Evolutionary conservation across 2,888 invertebrate species (phyloP).

Genomic region (Pharmacophagus antenor): DNA sequence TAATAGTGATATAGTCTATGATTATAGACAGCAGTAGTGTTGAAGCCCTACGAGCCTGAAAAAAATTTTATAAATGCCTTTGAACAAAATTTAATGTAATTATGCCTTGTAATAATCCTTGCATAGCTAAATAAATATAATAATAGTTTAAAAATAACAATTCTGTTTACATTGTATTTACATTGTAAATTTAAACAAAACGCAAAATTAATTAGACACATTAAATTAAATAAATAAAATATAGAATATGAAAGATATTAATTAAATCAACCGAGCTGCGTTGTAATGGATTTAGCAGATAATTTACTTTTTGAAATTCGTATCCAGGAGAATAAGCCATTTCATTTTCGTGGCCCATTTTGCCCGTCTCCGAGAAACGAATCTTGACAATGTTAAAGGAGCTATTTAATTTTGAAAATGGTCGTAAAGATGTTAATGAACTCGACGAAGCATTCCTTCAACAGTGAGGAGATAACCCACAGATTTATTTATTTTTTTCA

Average conservation of each 20-base stretch:
- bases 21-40: too few species aligned
- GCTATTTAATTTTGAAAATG: constrained; percentile 27
- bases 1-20: too few species aligned
- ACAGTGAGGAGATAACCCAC: background rate
- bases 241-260: background rate
- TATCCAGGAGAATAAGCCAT: constrained; percentile 22
- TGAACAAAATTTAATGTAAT: too few species aligned
- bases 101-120: too few species aligned
- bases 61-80: too few species aligned
- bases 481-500: background rate
- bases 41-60: too few species aligned
- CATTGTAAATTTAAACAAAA: too few species aligned
- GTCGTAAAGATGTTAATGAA: constrained; percentile 18
- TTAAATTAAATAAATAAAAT: background rate
- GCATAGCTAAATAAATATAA: too few species aligned
- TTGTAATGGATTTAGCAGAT: constrained; percentile 22
- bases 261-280: constrained; percentile 19
- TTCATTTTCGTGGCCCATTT: constrained; percentile 27
- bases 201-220: background rate
- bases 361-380: constrained; percentile 22
- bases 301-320: constrained; percentile 29
- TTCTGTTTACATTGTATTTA: too few species aligned
- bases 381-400: constrained; percentile 22
- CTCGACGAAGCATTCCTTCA: constrained; percentile 7
- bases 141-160: too few species aligned